Evolutionary conservation across 2,113 vertebrate genomes (phyloP).

Genomic region (Malurus melanocephalus): DNA sequence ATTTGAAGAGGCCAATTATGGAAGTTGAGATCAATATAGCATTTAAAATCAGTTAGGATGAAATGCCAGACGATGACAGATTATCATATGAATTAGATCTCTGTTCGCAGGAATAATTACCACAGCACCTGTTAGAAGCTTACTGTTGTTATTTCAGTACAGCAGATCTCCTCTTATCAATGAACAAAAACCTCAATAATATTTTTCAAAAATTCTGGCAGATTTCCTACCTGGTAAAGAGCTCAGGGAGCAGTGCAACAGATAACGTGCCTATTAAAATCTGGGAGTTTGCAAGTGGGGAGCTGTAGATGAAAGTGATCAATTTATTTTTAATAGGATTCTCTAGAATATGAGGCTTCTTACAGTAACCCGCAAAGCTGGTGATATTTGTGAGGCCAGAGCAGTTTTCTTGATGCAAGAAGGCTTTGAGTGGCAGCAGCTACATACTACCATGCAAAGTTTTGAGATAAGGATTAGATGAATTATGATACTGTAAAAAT

Average conservation of each 20-base stretch:
- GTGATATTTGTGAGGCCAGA: background rate
- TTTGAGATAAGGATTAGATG: background rate
- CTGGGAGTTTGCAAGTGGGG: background rate
- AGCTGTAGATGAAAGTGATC: background rate
- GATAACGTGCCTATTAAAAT: background rate
- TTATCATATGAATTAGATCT: slow-evolving; percentile 43
- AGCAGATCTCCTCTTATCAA: background rate
- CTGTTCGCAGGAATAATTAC: slow-evolving; percentile 23
- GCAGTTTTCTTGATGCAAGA: background rate
- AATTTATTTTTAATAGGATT: background rate
- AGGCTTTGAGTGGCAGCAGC: background rate
- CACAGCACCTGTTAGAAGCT: slow-evolving; percentile 29
- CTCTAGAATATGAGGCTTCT: background rate
- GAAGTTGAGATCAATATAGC: slow-evolving; percentile 25
- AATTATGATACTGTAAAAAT: background rate
- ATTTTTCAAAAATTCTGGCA: background rate
- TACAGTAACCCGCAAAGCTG: background rate
- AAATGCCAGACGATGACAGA: background rate
- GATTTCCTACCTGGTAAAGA: background rate
- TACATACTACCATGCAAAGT: background rate
- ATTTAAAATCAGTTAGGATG: slow-evolving; percentile 31
- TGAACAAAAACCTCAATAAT: slow-evolving; percentile 1
- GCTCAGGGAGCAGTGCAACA: background rate
- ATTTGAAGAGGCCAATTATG: slow-evolving; percentile 13
- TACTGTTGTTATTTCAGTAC: slow-evolving; percentile 1